Base-by-base conservation (phyloP, 1,140 invertebrate species). In the Nasonia longicornis region DNA sequence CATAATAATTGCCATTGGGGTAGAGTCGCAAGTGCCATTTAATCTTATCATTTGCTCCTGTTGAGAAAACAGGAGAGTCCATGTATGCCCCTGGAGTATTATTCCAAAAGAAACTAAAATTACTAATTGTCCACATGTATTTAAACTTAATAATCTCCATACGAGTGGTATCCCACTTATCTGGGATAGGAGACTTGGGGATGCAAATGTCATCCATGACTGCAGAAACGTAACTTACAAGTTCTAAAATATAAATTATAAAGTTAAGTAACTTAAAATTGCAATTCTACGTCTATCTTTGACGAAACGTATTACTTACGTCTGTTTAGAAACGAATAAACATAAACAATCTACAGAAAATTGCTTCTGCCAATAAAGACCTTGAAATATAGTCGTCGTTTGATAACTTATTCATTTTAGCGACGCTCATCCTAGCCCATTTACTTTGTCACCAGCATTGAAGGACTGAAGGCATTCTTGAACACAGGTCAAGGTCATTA, bases 111-210 rank as follows among this genome's bases (percentile, higher is more conserved):
- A 72, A 79, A 66, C 78, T 79, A 29, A 79, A 79, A 48, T 79
- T 79, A 48, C 78, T 79, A 11, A 79, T 79, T n/a, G 78, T 79
- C 78, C 78, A 79, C 78, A 79, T 79, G 35, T 79, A 79, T 71
- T 79, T 79, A 45, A 73, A 79, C 16, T 73, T 72, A 12, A 79
- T 79, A 12, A 79, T 79, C 22, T 79, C 78, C 78, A 79, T 79
- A 2, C 78, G 69, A 12, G 78, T 79, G 14, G 78, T 79, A 22
- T 79, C 78, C 78, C 78, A 79, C 22, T 79, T 79, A 16, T 79
- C 58, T 22, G 78, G 78, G 4, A 79, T 79, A 20, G 78, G 78
- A 48, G 78, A 79, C 20, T 79, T 79, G 16, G 64, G 64, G n/a
- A 79, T 71, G 31, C 77, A 79, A 71, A 71, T 58, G 4, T 79